A percentile compares a stretch with the other conserved stretches of the same genome.
phyloP scores from a whole-genome alignment of 2,888 invertebrate species.

The Craniophora ligustri region DNA sequence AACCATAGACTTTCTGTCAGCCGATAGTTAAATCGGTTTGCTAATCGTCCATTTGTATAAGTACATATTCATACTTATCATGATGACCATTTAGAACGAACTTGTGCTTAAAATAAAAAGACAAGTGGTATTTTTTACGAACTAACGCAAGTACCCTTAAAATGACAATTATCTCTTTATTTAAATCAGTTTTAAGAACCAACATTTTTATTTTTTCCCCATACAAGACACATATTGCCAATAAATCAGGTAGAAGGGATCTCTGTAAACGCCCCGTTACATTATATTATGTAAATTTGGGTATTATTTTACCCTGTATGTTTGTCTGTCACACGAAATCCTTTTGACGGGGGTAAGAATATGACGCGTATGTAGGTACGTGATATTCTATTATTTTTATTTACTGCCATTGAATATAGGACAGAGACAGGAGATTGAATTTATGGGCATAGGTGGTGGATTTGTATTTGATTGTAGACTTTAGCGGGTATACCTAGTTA shows the following conservation, averaged over 20 bases:
- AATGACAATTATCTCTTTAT: conserved; percentile 47
- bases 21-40: no score
- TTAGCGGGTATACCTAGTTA: no score
- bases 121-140: no score
- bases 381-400: conserved; percentile 60
- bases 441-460: neutral
- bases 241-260: conserved; percentile 48
- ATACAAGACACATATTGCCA: conserved; percentile 41
- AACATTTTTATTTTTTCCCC: conserved; percentile 38
- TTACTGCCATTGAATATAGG: conserved; percentile 35
- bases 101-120: no score
- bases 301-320: conserved; percentile 63
- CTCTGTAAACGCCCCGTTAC: conserved; percentile 35
- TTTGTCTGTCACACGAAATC: conserved; percentile 70
- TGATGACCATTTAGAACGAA: no score
- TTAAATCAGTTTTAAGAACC: conserved; percentile 31
- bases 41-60: no score
- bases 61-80: no score
- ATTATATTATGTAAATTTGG: conserved; percentile 67
- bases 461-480: neutral
- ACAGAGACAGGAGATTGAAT: neutral
- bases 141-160: no score
- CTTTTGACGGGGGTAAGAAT: conserved; percentile 73
- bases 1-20: no score
- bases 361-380: conserved; percentile 54